Percentiles rank a stretch among this genome's conserved stretches.
These are phyloP conservation scores for Troides oblongomaculatus DNA, from an alignment of 2,888 invertebrate genomes.

Conservation along the genomic window DNA sequence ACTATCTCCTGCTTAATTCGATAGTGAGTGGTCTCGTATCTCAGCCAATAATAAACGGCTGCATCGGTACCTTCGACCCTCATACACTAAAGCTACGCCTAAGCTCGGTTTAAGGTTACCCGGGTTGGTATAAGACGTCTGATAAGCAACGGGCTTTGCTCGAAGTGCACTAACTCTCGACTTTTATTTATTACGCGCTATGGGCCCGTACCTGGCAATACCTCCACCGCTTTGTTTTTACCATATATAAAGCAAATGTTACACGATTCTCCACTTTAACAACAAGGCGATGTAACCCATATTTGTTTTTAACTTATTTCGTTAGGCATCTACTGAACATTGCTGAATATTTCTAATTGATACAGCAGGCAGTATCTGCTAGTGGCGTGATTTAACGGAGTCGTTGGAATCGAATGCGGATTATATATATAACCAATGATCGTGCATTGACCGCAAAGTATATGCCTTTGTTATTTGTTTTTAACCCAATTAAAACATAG, in stretches of 20 bases:
- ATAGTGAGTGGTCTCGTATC: conserved; percentile 19
- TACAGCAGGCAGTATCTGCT: conserved; percentile 68
- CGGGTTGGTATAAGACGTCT: conserved; percentile 52
- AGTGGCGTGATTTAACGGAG: conserved; percentile 67
- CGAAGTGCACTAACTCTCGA: conserved; percentile 63
- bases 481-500: background rate
- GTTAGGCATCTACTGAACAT: conserved; percentile 32
- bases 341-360: conserved; percentile 66
- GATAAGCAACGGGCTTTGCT: conserved; percentile 68
- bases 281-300: conserved; percentile 22
- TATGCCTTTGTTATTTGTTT: conserved; percentile 38
- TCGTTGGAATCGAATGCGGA: conserved; percentile 59
- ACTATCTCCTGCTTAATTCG: background rate
- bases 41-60: conserved; percentile 17
- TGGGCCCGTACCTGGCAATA: conserved; percentile 65
- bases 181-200: conserved; percentile 73
- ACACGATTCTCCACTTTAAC: conserved; percentile 40
- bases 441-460: conserved; percentile 37
- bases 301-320: conserved; percentile 25
- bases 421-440: conserved; percentile 51
- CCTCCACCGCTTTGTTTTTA: conserved; percentile 43
- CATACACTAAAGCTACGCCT: conserved; percentile 43
- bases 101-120: conserved; percentile 63
- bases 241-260: conserved; percentile 32
- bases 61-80: conserved; percentile 33